A percentile compares a stretch with the other conserved stretches of the same genome.
These are phyloP conservation scores for Aselliscus stoliczkanus DNA, from an alignment of 2,797 vertebrate genomes.

Conservation along the genomic window DNA sequence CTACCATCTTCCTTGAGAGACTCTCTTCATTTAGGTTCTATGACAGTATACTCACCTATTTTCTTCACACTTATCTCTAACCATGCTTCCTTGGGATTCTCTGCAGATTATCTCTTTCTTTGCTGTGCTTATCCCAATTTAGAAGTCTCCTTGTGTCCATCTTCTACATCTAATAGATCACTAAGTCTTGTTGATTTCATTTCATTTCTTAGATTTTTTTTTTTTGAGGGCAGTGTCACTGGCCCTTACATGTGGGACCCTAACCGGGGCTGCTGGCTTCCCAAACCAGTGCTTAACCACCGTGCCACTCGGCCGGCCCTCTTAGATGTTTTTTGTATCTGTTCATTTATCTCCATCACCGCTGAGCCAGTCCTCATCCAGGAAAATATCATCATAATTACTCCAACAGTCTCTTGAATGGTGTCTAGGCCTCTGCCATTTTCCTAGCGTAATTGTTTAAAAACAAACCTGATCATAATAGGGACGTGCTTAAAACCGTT, in stretches of 20 bases:
- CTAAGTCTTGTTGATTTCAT: not conserved
- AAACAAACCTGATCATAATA: not conserved
- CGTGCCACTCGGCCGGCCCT: no score
- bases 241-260: no score
- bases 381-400: not conserved
- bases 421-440: not conserved
- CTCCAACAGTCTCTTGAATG: not conserved
- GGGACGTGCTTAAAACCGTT: not conserved
- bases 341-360: not conserved
- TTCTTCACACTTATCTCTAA: not conserved
- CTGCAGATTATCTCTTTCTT: not conserved
- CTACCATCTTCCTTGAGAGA: not conserved
- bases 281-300: no score
- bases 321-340: not conserved
- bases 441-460: not conserved
- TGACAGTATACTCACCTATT: not conserved
- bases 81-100: not conserved
- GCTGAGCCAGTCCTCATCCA: not conserved
- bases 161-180: not conserved
- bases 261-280: no score
- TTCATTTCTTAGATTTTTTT: not conserved
- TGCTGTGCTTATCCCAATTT: not conserved
- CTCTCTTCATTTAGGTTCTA: not conserved
- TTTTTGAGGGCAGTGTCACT: no score
- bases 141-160: not conserved